These are phyloP conservation scores for Dolichopus griseipennis DNA, from an alignment of 2,888 invertebrate genomes.

Conservation along the genomic window DNA sequence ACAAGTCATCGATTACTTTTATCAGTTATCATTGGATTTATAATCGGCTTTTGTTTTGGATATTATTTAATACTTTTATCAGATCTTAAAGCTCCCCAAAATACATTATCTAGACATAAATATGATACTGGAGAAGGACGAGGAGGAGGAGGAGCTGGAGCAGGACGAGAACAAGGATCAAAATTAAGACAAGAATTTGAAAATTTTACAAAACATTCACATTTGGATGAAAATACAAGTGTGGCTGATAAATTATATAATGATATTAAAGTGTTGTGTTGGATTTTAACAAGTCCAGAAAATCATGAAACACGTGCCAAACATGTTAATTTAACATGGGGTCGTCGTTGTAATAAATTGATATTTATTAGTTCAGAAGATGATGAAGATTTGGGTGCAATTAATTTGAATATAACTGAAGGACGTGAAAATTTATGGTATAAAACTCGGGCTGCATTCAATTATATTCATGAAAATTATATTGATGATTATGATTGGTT, in stretches of 20 bases:
- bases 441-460: constrained; percentile 86
- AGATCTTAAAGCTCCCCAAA: not conserved
- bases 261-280: constrained; percentile 76
- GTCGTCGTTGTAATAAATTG: constrained; percentile 70
- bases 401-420: constrained; percentile 70
- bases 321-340: constrained; percentile 89
- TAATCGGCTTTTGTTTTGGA: not conserved
- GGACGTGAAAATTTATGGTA: constrained; percentile 84
- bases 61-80: not conserved
- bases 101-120: not conserved
- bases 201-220: not conserved
- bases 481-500: constrained; percentile 84
- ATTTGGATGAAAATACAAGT: constrained; percentile 22
- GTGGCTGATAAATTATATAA: constrained; percentile 59
- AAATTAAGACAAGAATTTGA: not conserved
- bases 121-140: too few relatives aligned
- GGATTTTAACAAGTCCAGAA: constrained; percentile 84
- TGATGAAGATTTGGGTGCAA: constrained; percentile 61
- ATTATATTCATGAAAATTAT: constrained; percentile 73
- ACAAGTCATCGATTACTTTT: not conserved
- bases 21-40: not conserved
- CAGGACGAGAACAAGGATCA: too few relatives aligned
- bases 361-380: constrained; percentile 72
- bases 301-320: constrained; percentile 77
- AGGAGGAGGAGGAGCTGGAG: too few relatives aligned